Base-by-base conservation (phyloP, 2,797 vertebrate genomes). In the Rhyacichthys aspro region DNA sequence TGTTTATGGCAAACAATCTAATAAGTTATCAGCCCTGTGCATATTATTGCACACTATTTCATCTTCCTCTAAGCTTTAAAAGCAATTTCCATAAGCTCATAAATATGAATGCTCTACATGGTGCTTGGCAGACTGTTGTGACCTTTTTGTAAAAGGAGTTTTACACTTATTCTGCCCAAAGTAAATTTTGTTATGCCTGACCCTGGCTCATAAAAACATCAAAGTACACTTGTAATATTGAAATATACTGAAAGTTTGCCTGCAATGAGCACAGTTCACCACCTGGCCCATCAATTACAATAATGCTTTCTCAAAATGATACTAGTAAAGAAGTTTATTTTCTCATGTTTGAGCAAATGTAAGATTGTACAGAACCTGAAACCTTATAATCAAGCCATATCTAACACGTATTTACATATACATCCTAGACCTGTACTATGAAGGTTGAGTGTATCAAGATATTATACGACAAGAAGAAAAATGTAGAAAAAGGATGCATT, bases 401-500 rank as follows among this genome's bases (percentile, higher is more conserved):
- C n/a, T n/a, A n/a, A n/a, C n/a, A n/a, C n/a, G n/a, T n/a, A n/a
- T n/a, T n/a, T n/a, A n/a, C n/a, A n/a, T n/a, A n/a, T n/a, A n/a
- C n/a, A n/a, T n/a, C n/a, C 23, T 28, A 28, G 23, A 4, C 23
- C 23, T 28, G 23, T 28, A 2, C 4, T 28, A 28, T 28, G 7
- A 2, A 28, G 4, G 23, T 28, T 28, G 7, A 28, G 4, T 28
- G 23, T 28, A 28, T 28, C 7, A 28, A 28, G 23, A 28, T 28
- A 28, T 28, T 28, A 28, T 5, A 5, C 60, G n/a, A 60, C 2
- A 11, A 55, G 9, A 39, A 55, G 32, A 9, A 42, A 12, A 66
- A 2, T 39, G 42, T 17, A 50, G 34, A 17, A 56, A 56, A 36
- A 50, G 8, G 46, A 84, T 90, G 91, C 87, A 84, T 63, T 89